Percentiles rank a stretch among this genome's conserved stretches.
These are phyloP conservation scores for Morone chrysops DNA, from an alignment of 2,113 vertebrate genomes.

Conservation along the genomic window DNA sequence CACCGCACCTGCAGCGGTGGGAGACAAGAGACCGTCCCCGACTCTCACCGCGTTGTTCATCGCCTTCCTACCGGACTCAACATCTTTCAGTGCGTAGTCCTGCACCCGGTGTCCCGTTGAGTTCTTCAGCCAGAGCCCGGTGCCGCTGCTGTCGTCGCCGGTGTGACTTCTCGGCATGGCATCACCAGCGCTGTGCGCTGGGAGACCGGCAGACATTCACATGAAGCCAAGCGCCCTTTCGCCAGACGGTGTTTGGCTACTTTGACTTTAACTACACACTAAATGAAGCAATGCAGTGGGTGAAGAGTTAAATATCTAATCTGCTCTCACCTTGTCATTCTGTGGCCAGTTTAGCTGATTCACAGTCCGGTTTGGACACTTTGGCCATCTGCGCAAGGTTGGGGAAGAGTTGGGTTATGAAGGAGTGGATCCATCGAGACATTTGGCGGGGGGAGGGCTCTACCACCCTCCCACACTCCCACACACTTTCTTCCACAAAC, in stretches of 20 bases:
- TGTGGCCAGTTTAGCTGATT: conserved; percentile 3
- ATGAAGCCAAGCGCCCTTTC: conserved; percentile 58
- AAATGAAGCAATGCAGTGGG: background rate
- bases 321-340: conserved; percentile 21
- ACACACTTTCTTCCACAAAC: conserved; percentile 39
- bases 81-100: conserved; percentile 91
- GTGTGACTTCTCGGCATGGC: conserved; percentile 94
- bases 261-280: conserved; percentile 14
- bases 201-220: conserved; percentile 71
- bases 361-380: conserved; percentile 60
- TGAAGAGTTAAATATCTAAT: conserved; percentile 10
- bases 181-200: conserved; percentile 85
- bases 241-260: conserved; percentile 25
- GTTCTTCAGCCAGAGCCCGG: conserved; percentile 90
- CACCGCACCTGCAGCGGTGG: conserved; percentile 82
- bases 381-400: conserved; percentile 72
- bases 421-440: conserved; percentile 79
- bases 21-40: conserved; percentile 87
- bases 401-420: conserved; percentile 80
- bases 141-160: conserved; percentile 89
- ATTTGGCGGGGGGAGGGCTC: conserved; percentile 74
- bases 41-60: conserved; percentile 82
- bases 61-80: conserved; percentile 89
- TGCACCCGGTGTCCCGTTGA: conserved; percentile 77
- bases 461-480: conserved; percentile 64